phyloP scores from a whole-genome alignment of 2,888 invertebrate species.

The Lordiphosa andalusiaca region DNA sequence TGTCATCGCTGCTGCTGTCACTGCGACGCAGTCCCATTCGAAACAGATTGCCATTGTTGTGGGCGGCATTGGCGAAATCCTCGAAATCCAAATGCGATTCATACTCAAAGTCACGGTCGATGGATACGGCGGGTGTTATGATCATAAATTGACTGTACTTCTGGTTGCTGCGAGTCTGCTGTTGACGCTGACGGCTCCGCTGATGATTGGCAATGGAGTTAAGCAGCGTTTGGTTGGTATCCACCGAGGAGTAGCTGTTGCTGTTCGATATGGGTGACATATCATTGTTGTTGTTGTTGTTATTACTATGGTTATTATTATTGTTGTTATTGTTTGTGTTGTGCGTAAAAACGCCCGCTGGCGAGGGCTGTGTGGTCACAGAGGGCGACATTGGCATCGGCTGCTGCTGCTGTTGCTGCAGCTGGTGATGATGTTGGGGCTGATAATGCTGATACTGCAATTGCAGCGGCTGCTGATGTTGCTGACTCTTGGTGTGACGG shows the following conservation, averaged over 20 bases:
- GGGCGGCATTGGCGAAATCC: slow-evolving; percentile 64
- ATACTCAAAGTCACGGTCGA: slow-evolving; percentile 78
- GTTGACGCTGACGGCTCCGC: slow-evolving; percentile 31
- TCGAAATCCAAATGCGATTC: slow-evolving; percentile 65
- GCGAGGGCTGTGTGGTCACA: slow-evolving; percentile 75
- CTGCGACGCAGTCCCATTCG: slow-evolving; percentile 72
- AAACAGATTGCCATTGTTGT: slow-evolving; percentile 77
- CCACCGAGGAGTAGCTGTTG: slow-evolving; percentile 78
- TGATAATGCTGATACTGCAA: slow-evolving; percentile 35
- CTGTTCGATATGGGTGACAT: slow-evolving; percentile 73
- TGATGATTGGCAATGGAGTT: slow-evolving; percentile 71
- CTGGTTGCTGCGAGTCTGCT: slow-evolving; percentile 54
- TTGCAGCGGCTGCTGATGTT: slow-evolving; percentile 40
- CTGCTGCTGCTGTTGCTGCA: slow-evolving; percentile 57
- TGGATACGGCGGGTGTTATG: slow-evolving; percentile 80
- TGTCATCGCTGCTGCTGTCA: slow-evolving; percentile 65
- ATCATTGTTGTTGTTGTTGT: slow-evolving; percentile 65
- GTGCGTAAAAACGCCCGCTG: slow-evolving; percentile 71
- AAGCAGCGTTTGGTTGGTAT: slow-evolving; percentile 78
- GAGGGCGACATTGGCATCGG: slow-evolving; percentile 30
- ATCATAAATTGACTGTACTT: slow-evolving; percentile 80
- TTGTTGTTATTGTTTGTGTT: slow-evolving; percentile 54
- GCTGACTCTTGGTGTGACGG: slow-evolving; percentile 44
- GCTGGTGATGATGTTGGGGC: slow-evolving; percentile 35
- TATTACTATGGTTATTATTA: slow-evolving; percentile 63